phyloP scores from a whole-genome alignment of 2,113 vertebrate genomes.

The Haemorhous mexicanus region DNA sequence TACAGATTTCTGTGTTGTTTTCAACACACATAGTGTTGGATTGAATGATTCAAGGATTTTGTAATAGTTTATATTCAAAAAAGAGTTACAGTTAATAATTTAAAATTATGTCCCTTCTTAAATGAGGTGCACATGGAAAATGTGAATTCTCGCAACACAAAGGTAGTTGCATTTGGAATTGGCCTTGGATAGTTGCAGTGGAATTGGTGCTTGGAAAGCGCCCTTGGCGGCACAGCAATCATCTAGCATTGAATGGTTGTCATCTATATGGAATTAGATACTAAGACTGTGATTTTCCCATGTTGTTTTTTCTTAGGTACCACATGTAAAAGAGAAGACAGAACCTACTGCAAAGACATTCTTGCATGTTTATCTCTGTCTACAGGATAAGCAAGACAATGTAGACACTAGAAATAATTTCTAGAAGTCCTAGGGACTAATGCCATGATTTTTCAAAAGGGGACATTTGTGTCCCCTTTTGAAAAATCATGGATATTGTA shows the following conservation, averaged over 20 bases:
- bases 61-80: neutral
- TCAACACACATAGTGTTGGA: too few species aligned
- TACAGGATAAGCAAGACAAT: neutral
- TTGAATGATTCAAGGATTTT: neutral
- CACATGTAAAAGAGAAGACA: neutral
- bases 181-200: neutral
- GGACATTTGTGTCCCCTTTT: neutral
- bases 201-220: neutral
- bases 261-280: neutral
- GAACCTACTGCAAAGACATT: neutral
- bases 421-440: neutral
- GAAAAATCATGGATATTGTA: neutral
- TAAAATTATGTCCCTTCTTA: neutral
- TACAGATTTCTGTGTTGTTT: neutral
- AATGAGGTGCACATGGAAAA: neutral
- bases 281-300: neutral
- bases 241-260: neutral
- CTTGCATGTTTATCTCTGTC: neutral
- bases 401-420: neutral
- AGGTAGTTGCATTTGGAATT: neutral
- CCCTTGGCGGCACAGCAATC: fast-evolving
- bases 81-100: neutral
- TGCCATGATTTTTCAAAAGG: too few species aligned
- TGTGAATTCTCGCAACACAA: neutral
- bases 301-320: neutral